Evolutionary conservation across 2,797 vertebrate species (phyloP).

Genomic region (Protosalanx chinensis): DNA sequence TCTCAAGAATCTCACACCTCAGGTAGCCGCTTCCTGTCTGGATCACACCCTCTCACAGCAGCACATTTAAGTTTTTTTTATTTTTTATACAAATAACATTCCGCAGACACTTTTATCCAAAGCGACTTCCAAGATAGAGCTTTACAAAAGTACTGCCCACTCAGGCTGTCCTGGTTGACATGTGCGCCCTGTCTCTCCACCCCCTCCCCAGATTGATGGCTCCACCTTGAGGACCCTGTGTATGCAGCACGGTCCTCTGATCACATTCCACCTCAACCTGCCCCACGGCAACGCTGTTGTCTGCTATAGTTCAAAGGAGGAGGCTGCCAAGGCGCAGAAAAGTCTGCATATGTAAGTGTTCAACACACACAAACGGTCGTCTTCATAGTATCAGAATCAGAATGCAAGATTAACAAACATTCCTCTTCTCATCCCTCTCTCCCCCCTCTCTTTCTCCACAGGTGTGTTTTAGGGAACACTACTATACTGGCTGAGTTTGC

Average conservation of each 20-base stretch:
- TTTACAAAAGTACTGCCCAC: neutral
- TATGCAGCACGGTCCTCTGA: conserved; percentile 90
- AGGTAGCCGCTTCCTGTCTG: conserved; percentile 72
- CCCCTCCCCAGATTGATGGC: conserved; percentile 77
- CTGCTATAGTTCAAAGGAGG: conserved; percentile 89
- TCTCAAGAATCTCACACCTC: conserved; percentile 99
- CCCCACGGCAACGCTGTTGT: conserved; percentile 86
- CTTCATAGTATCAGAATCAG: neutral
- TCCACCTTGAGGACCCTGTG: conserved; percentile 89
- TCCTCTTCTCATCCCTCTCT: neutral
- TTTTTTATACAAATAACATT: too few relatives aligned
- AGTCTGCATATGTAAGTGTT: conserved; percentile 88
- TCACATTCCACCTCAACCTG: conserved; percentile 92
- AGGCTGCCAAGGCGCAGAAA: conserved; percentile 90
- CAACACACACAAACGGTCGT: neutral
- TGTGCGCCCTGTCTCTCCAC: neutral
- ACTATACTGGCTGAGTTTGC: conserved; percentile 99
- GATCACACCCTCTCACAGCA: neutral
- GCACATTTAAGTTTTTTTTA: neutral
- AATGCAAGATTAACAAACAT: too few relatives aligned
- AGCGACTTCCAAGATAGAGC: too few relatives aligned
- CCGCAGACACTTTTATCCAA: too few relatives aligned
- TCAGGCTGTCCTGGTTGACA: neutral
- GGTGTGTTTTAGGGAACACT: conserved; percentile 99
- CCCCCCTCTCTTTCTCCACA: conserved; percentile 51